Conservation (phyloP, 1,140 invertebrate species). For the Adelges cooleyi region DNA sequence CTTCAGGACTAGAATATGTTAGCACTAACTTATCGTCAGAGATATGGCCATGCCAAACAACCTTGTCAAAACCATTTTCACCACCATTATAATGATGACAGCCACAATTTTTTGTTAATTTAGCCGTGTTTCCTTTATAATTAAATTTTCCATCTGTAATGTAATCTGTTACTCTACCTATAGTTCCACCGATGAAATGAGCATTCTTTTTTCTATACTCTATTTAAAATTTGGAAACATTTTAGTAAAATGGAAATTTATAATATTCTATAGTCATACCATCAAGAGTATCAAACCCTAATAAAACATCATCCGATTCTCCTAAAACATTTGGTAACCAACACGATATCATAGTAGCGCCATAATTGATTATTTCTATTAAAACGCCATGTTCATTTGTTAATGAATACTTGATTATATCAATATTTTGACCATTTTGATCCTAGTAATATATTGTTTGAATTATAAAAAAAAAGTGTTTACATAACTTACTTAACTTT, state of each 20-base stretch:
- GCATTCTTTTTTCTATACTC: conserved; percentile 50
- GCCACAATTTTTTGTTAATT: not conserved
- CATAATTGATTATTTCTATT: conserved; percentile 57
- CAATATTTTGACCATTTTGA: not conserved
- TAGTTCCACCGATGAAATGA: conserved; percentile 74
- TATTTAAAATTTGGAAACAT: conserved; percentile 31
- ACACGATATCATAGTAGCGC: conserved; percentile 63
- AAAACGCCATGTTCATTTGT: not conserved
- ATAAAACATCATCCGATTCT: conserved; percentile 52
- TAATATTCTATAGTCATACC: conserved; percentile 36
- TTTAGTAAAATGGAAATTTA: no score
- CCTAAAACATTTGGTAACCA: conserved; percentile 58
- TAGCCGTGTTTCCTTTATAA: conserved; percentile 44
- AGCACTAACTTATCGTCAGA: conserved; percentile 48
- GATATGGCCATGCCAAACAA: conserved; percentile 41
- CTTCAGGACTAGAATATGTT: conserved; percentile 58
- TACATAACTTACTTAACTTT: not conserved
- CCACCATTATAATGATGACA: conserved; percentile 72
- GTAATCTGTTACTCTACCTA: conserved; percentile 81
- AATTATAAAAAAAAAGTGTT: not conserved
- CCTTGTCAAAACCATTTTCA: conserved; percentile 64
- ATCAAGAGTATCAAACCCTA: conserved; percentile 64
- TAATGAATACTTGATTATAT: conserved; percentile 1
- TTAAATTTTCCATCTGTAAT: conserved; percentile 68
- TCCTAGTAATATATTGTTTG: not conserved